Evolutionary conservation across 92 coral and sea anemone genomes (phyloP).

Genomic region (Palythoa heliodiscus): DNA sequence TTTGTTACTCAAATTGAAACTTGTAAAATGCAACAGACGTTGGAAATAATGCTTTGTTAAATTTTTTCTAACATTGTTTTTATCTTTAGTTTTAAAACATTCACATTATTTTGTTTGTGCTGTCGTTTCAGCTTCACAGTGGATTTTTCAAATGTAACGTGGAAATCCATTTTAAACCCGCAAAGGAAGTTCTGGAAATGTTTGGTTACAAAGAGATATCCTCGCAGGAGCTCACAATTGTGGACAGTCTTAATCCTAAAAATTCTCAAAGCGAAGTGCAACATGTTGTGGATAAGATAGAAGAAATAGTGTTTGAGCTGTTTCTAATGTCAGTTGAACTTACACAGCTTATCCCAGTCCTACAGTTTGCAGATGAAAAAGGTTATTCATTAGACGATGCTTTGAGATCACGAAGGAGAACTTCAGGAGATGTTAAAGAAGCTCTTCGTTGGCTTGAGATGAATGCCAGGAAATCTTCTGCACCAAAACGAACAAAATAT

Average conservation of each 20-base stretch:
- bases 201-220: constrained; percentile 60
- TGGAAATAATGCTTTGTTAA: background rate
- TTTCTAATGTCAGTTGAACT: constrained; percentile 64
- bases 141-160: constrained; percentile 62
- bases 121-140: constrained; percentile 63
- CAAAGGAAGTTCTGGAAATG: constrained; percentile 38
- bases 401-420: constrained; percentile 45
- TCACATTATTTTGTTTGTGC: background rate
- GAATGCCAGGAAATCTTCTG: background rate
- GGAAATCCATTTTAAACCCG: constrained; percentile 35
- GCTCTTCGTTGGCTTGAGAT: constrained; percentile 28
- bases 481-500: constrained; percentile 44
- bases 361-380: constrained; percentile 16
- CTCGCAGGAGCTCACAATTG: constrained; percentile 36
- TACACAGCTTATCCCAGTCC: constrained; percentile 49
- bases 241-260: constrained; percentile 21
- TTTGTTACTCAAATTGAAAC: too few relatives aligned
- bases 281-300: background rate
- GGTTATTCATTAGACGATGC: constrained; percentile 43
- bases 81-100: background rate
- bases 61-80: background rate
- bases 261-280: background rate
- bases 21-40: too few relatives aligned
- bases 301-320: constrained; percentile 49
- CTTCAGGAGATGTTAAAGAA: constrained; percentile 29